phyloP scores from a whole-genome alignment of 1,140 invertebrate species.

The Pristionchus pacificus region DNA sequence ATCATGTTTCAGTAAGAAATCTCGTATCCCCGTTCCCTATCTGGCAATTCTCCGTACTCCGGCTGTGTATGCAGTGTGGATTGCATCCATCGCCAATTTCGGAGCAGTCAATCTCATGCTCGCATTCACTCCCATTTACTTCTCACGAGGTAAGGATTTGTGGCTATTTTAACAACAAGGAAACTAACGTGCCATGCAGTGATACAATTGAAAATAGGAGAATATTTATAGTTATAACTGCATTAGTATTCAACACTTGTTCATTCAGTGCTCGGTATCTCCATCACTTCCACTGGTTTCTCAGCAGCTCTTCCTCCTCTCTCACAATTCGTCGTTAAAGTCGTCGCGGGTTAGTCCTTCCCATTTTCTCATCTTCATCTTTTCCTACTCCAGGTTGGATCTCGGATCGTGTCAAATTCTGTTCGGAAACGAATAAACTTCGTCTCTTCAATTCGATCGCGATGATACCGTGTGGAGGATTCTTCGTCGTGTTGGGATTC shows the following conservation, averaged over 20 bases:
- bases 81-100: constrained; percentile 50
- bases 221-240: neutral
- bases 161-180: neutral
- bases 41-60: constrained; percentile 41
- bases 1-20: constrained; percentile 43
- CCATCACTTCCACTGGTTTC: constrained; percentile 47
- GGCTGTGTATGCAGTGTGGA: constrained; percentile 54
- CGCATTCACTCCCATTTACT: constrained; percentile 49
- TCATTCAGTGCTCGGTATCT: constrained; percentile 43
- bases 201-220: neutral
- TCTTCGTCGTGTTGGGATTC: constrained; percentile 47
- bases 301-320: constrained; percentile 54
- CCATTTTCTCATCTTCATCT: constrained; percentile 1
- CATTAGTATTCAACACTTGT: neutral
- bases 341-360: constrained; percentile 37
- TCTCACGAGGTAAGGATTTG: constrained; percentile 24
- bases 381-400: neutral
- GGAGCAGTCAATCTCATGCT: constrained; percentile 53
- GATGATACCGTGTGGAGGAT: constrained; percentile 44
- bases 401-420: constrained; percentile 38
- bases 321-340: constrained; percentile 47
- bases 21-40: constrained; percentile 46
- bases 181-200: neutral
- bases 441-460: constrained; percentile 51
- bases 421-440: constrained; percentile 54